Base-by-base conservation (phyloP, 2,113 vertebrate genomes). In the Heliornis fulica region DNA sequence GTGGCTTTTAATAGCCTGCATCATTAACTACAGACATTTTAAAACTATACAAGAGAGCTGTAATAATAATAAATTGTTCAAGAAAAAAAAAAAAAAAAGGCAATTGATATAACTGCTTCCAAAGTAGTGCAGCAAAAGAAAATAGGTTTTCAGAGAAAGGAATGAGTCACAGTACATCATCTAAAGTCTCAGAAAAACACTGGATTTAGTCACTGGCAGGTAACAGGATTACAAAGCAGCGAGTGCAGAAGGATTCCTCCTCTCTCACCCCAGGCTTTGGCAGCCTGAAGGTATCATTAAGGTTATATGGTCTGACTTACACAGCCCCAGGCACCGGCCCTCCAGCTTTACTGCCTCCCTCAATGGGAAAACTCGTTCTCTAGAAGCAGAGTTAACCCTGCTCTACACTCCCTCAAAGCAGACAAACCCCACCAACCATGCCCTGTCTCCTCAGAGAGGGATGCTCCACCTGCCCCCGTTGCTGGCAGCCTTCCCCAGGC, bases 41-140 rank as follows among this genome's bases (percentile, higher is more conserved):
- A 94, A 85, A 90, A 92, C 87, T 92, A 69, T 40, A 74, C 17
- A 70, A 87, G 68, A 72, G 65, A 87, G 59, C 70, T 53, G 70
- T 94, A 91, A 96, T 89, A 91, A 63, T 85, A 95, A 96, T 83
- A 89, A 93, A 96, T 93, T 92, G 89, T 85, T 83, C 90, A 70
- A 72, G 70, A 78, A 84, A 92, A 82, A 76, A 79, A 70, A 72
- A 66, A 78, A 84, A 92, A 82, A 76, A 79, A 76, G 87, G 89
- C 72, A 93, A 92, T 85, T 96, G 89, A 97, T 97, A 60, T 77
- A 97, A 96, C 89, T 84, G 69, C 95, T 89, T 92, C 78, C 81
- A 71, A 60, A 94, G 95, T 29, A 38, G 92, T 0, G 48, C 72
- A 83, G 87, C n/a, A 75, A 41, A 89, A 54, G 91, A 83, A 93